These are phyloP conservation scores for Aphelenchoides besseyi DNA, from an alignment of 1,140 invertebrate genomes.

Conservation along the genomic window DNA sequence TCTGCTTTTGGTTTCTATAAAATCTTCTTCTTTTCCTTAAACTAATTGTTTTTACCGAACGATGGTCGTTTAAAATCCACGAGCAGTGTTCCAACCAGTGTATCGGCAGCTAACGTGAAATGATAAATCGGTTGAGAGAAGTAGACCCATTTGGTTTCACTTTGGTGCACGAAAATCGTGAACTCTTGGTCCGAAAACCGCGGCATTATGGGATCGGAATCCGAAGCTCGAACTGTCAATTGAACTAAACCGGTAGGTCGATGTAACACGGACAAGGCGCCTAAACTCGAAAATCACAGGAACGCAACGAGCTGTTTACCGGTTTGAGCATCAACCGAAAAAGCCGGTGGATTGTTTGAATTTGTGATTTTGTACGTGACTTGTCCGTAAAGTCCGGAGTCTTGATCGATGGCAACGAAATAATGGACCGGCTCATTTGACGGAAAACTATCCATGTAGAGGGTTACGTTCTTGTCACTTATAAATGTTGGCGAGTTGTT, in stretches of 20 bases:
- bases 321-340: constrained; percentile 23
- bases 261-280: constrained; percentile 19
- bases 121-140: constrained; percentile 23
- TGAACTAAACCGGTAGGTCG: constrained; percentile 7
- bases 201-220: constrained; percentile 20
- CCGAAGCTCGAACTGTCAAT: constrained; percentile 26
- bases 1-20: not conserved
- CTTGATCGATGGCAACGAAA: constrained; percentile 33
- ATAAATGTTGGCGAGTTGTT: constrained; percentile 23
- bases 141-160: constrained; percentile 30
- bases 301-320: constrained; percentile 6
- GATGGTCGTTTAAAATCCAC: constrained; percentile 39
- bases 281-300: not conserved
- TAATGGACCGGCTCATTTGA: constrained; percentile 32
- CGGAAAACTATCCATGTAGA: not conserved
- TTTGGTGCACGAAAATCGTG: constrained; percentile 24
- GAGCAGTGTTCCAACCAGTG: constrained; percentile 11
- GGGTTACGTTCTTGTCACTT: constrained; percentile 5
- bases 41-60: not conserved
- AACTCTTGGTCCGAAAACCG: constrained; percentile 40
- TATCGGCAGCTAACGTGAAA: constrained; percentile 31
- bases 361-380: constrained; percentile 31
- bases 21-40: not conserved
- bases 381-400: constrained; percentile 27
- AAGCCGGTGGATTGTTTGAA: constrained; percentile 25